These are phyloP conservation scores for Leptocoma aspasia DNA, from an alignment of 2,113 vertebrate genomes.

Conservation along the genomic window DNA sequence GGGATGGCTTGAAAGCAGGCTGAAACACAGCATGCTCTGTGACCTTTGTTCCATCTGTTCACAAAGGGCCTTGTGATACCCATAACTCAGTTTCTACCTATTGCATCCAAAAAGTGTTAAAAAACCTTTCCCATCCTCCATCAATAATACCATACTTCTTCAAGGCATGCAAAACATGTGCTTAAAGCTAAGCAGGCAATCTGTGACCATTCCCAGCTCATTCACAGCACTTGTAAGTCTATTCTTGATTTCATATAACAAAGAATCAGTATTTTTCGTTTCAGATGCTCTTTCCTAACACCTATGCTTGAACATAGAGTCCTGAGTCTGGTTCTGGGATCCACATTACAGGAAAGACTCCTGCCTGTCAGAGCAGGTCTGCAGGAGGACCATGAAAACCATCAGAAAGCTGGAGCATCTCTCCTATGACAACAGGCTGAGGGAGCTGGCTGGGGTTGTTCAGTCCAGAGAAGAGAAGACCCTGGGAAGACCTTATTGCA, in stretches of 20 bases:
- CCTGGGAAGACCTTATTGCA: fast-evolving
- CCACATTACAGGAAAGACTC: not conserved
- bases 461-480: not conserved
- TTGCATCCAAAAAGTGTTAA: not conserved
- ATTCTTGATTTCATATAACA: not conserved
- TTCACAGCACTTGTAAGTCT: not conserved
- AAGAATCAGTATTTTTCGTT: not conserved
- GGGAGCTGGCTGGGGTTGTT: not conserved
- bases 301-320: not conserved
- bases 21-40: not conserved
- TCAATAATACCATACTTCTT: not conserved
- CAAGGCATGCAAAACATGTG: not conserved
- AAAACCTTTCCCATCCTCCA: not conserved
- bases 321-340: not conserved
- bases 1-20: not conserved
- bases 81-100: not conserved
- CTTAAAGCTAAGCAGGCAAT: not conserved
- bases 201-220: not conserved
- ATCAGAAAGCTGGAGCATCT: not conserved
- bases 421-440: not conserved
- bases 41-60: constrained; percentile 12
- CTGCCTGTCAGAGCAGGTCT: not conserved
- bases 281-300: not conserved
- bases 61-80: not conserved
- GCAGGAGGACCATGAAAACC: not conserved